Conservation (phyloP, 2,888 invertebrate genomes). For the Calephelis perditalis region DNA sequence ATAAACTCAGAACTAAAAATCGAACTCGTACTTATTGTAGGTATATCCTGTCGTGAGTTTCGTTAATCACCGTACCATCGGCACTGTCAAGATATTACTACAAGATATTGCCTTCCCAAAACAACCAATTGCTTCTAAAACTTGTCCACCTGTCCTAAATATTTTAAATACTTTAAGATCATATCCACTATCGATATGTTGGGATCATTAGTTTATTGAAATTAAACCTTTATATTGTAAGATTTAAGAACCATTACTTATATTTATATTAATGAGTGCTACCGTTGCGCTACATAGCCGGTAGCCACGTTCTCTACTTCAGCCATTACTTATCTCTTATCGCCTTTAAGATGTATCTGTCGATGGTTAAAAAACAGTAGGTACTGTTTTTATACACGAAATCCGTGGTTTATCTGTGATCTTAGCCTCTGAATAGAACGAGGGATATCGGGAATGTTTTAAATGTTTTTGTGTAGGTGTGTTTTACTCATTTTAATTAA, state of each 20-base stretch:
- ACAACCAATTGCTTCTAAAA: neutral
- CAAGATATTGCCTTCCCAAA: neutral
- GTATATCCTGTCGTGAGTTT: too few relatives aligned
- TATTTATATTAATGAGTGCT: conserved; percentile 32
- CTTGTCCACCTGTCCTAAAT: neutral
- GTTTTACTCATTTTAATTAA: too few relatives aligned
- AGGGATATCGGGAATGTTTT: conserved; percentile 36
- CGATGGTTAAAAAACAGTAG: conserved; percentile 60
- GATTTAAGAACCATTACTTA: conserved; percentile 15
- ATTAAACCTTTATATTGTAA: neutral
- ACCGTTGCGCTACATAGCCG: conserved; percentile 61
- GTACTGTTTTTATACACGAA: conserved; percentile 51
- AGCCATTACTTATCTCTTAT: conserved; percentile 68
- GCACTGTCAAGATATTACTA: too few relatives aligned
- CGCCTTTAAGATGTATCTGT: conserved; percentile 61
- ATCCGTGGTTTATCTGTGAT: conserved; percentile 42
- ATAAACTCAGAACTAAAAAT: too few relatives aligned
- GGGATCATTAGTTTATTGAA: neutral
- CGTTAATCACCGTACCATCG: too few relatives aligned
- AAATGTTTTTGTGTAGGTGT: neutral
- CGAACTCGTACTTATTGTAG: too few relatives aligned
- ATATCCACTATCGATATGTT: neutral
- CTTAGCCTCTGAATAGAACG: conserved; percentile 59
- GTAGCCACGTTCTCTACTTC: conserved; percentile 55
- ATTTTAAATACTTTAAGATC: neutral